Evolutionary conservation across 2,797 vertebrate species (phyloP).

Genomic region (Thamnophis elegans): DNA sequence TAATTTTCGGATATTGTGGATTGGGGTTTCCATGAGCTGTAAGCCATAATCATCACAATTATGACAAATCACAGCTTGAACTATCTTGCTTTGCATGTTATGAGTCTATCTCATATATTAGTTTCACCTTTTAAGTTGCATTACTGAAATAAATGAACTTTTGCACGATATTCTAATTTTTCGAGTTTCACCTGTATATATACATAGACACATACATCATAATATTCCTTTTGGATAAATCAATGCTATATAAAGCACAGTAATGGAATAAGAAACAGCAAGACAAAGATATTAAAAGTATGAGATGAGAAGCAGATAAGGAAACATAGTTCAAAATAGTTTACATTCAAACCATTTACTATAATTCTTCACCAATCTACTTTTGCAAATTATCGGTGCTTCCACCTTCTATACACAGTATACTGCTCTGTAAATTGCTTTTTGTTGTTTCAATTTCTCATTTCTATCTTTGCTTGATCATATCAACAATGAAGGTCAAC

Average conservation of each 20-base stretch:
- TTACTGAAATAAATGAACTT: too few relatives aligned
- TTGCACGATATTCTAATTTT: too few relatives aligned
- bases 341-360: neutral
- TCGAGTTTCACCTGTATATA: too few relatives aligned
- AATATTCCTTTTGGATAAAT: neutral
- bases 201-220: neutral
- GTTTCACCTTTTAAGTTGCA: too few relatives aligned
- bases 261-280: neutral
- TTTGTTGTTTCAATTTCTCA: neutral
- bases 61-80: too few relatives aligned
- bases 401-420: neutral
- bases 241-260: neutral
- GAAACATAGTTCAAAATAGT: neutral
- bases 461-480: neutral
- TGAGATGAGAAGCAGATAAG: neutral
- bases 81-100: too few relatives aligned
- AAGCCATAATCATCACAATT: too few relatives aligned
- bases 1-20: too few relatives aligned
- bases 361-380: neutral
- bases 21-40: too few relatives aligned
- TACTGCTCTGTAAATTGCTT: neutral
- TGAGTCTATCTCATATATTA: too few relatives aligned
- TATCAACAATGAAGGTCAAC: neutral
- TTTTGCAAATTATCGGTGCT: neutral
- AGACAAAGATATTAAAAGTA: neutral